Evolutionary conservation across 1,140 invertebrate genomes (phyloP).

Genomic region (Cyclargus thomasi): DNA sequence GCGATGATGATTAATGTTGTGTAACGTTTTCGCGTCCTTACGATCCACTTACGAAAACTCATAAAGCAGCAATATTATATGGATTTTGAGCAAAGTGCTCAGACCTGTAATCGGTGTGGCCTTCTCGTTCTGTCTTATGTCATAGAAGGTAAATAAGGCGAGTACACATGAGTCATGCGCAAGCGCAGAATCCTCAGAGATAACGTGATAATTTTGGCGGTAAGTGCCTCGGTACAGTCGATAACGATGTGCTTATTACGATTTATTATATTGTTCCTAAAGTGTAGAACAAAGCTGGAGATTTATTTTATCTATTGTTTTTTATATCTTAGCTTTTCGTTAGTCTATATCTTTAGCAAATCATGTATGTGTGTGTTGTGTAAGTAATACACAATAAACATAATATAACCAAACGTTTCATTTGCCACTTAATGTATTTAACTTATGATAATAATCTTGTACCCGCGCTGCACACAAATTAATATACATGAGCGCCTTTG

Average conservation of each 20-base stretch:
- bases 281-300: too few relatives aligned
- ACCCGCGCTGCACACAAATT: not conserved
- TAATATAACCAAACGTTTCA: not conserved
- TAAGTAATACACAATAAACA: not conserved
- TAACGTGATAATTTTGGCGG: constrained; percentile 7
- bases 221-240: not conserved
- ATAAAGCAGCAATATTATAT: not conserved
- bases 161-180: not conserved
- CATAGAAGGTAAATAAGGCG: constrained; percentile 4
- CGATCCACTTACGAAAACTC: not conserved
- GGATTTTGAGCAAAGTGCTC: not conserved
- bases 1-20: not conserved
- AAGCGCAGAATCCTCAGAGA: constrained; percentile 9
- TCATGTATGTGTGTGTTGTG: too few relatives aligned
- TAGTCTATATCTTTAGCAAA: too few relatives aligned
- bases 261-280: too few relatives aligned
- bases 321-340: too few relatives aligned
- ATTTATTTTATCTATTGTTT: too few relatives aligned
- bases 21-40: not conserved
- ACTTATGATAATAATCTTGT: not conserved
- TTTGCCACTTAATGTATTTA: not conserved
- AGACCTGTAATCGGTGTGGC: not conserved
- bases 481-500: not conserved
- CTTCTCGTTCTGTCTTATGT: constrained; percentile 7
- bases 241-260: too few relatives aligned